phyloP scores from a whole-genome alignment of 2,113 vertebrate genomes.

The Spermophilus dauricus region DNA sequence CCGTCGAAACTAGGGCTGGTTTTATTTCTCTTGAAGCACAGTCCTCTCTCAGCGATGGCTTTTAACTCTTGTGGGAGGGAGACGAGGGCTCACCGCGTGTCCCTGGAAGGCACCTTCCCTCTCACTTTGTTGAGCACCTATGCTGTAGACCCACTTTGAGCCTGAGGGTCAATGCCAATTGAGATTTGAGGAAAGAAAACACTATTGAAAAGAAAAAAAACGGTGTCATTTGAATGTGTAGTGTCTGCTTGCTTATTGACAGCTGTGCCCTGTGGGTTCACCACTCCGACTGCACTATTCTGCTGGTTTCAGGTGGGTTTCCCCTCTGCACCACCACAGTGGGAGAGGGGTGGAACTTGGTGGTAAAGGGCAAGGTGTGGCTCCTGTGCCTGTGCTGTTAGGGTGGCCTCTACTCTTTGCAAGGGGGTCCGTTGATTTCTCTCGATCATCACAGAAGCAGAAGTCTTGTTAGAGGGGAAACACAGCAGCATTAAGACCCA shows the following conservation, averaged over 20 bases:
- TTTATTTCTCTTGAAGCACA: slow-evolving; percentile 84
- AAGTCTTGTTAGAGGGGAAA: background rate
- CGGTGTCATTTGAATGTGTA: background rate
- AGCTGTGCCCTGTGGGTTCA: background rate
- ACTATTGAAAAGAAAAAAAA: background rate
- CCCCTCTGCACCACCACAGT: background rate
- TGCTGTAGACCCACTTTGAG: background rate
- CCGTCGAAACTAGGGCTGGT: slow-evolving; percentile 88
- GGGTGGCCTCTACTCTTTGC: background rate
- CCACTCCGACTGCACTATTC: background rate
- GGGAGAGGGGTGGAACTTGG: background rate
- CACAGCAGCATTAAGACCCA: background rate
- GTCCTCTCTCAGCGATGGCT: slow-evolving; percentile 24
- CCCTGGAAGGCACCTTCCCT: background rate
- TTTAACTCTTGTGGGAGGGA: background rate
- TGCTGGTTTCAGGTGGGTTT: background rate
- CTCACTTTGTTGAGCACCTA: background rate
- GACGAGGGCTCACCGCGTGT: slow-evolving; percentile 14
- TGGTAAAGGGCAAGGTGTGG: too few relatives aligned
- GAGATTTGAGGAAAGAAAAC: background rate
- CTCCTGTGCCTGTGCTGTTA: background rate
- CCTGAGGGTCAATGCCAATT: background rate
- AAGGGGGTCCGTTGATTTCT: background rate
- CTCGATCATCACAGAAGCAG: background rate
- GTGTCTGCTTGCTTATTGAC: background rate